Conservation (phyloP, 2,797 vertebrate genomes). For the Limosa lapponica region DNA sequence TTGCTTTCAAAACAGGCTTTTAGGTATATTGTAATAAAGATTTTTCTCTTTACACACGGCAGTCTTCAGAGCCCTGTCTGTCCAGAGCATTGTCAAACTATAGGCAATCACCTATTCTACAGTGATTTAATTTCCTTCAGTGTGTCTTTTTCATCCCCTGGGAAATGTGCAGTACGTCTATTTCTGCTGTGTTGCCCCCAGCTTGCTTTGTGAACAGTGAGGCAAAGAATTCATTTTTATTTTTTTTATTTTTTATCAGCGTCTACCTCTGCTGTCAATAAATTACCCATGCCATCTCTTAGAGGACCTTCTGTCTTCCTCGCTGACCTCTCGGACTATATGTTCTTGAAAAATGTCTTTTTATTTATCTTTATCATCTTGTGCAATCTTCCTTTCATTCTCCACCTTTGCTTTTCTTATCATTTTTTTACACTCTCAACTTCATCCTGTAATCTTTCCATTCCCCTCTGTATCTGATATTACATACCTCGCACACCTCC, state of each 20-base stretch:
- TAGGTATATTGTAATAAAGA: constrained; percentile 40
- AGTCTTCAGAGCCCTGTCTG: constrained; percentile 6
- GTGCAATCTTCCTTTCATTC: constrained; percentile 67
- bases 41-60: constrained; percentile 4
- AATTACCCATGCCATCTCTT: constrained; percentile 65
- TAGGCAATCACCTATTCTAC: constrained; percentile 52
- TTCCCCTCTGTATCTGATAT: constrained; percentile 63
- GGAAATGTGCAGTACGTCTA: constrained; percentile 49
- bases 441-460: constrained; percentile 67
- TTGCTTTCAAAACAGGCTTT: background rate
- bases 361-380: constrained; percentile 69
- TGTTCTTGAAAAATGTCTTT: constrained; percentile 63
- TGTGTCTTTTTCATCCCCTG: constrained; percentile 52
- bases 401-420: constrained; percentile 65
- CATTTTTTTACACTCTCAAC: constrained; percentile 54
- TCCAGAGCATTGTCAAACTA: constrained; percentile 43
- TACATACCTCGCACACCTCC: constrained; percentile 32
- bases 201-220: constrained; percentile 59
- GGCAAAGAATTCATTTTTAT: constrained; percentile 39
- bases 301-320: constrained; percentile 65
- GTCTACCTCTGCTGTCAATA: constrained; percentile 70
- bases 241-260: constrained; percentile 59
- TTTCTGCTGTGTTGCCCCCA: constrained; percentile 48
- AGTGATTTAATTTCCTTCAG: constrained; percentile 68
- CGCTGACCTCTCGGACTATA: constrained; percentile 44